Evolutionary conservation across 2,888 invertebrate genomes (phyloP).

Genomic region (Leucania comma): DNA sequence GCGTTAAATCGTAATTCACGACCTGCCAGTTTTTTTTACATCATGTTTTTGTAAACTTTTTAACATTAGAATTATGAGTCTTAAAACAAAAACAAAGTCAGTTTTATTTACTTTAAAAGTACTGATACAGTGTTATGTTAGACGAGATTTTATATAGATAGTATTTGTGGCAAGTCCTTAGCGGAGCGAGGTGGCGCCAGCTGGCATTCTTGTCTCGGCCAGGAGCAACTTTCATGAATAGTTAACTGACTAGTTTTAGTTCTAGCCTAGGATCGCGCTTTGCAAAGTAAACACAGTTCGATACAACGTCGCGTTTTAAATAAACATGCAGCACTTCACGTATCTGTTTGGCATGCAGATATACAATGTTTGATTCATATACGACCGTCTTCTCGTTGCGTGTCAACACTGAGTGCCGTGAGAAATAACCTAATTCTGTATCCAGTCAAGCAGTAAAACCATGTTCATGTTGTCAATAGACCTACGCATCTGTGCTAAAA

Average conservation of each 20-base stretch:
- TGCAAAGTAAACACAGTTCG: conserved; percentile 74
- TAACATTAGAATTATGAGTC: neutral
- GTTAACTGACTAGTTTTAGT: conserved; percentile 84
- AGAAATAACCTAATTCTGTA: conserved; percentile 39
- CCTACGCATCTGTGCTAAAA: neutral
- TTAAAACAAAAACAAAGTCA: conserved; percentile 25
- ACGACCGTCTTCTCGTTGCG: conserved; percentile 27
- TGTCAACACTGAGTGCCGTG: conserved; percentile 21
- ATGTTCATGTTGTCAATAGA: neutral
- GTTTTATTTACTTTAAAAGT: conserved; percentile 29
- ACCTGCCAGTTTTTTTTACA: neutral
- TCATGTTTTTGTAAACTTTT: neutral
- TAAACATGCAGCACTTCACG: conserved; percentile 61
- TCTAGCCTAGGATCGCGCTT: conserved; percentile 72
- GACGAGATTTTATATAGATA: conserved; percentile 57
- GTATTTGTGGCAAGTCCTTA: conserved; percentile 64
- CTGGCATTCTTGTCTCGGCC: conserved; percentile 82
- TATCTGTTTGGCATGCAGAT: conserved; percentile 64
- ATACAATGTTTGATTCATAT: conserved; percentile 68
- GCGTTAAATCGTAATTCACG: conserved; percentile 7
- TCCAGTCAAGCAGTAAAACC: conserved; percentile 5
- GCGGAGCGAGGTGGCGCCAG: conserved; percentile 79
- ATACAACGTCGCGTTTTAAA: conserved; percentile 66
- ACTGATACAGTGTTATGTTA: conserved; percentile 32
- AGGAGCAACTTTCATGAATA: conserved; percentile 89